Conservation (phyloP, 64 coral and sea anemone species). For the Montipora efflorescens region DNA sequence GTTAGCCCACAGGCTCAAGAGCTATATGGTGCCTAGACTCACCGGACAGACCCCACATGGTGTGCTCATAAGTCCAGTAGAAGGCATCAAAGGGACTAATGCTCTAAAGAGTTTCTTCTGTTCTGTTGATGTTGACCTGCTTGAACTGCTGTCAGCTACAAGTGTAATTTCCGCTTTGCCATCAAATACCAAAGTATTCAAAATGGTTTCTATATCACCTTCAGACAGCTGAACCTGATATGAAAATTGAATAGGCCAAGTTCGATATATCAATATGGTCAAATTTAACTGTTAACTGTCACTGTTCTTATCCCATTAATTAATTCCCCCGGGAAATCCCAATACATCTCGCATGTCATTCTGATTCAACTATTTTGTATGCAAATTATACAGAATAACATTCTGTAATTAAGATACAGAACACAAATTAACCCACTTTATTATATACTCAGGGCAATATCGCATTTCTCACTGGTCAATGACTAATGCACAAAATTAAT, state of each 20-base stretch:
- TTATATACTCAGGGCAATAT: too few relatives aligned
- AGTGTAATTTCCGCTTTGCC: slow-evolving; percentile 90
- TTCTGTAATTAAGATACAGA: too few relatives aligned
- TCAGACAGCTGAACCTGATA: slow-evolving; percentile 87
- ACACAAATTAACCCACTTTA: too few relatives aligned
- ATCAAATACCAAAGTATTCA: slow-evolving; percentile 95
- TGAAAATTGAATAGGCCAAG: background rate
- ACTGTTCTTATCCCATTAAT: too few relatives aligned
- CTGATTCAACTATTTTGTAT: too few relatives aligned
- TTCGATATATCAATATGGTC: background rate
- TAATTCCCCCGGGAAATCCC: too few relatives aligned
- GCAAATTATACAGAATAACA: too few relatives aligned
- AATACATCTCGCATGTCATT: too few relatives aligned
- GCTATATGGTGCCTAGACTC: background rate
- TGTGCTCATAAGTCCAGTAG: slow-evolving; percentile 82
- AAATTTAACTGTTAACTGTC: too few relatives aligned
- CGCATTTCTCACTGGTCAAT: too few relatives aligned
- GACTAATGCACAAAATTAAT: too few relatives aligned
- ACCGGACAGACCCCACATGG: slow-evolving; percentile 97
- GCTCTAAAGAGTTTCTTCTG: slow-evolving; percentile 86
- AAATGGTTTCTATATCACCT: slow-evolving; percentile 95
- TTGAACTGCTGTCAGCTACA: slow-evolving; percentile 72
- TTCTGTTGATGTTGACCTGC: slow-evolving; percentile 57
- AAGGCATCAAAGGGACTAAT: slow-evolving; percentile 69
- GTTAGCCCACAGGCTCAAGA: background rate